Evolutionary conservation across 2,797 vertebrate genomes (phyloP), one percentile per base, ranked within the genome.

Genomic region (Leptatherina wallacei): DNA sequence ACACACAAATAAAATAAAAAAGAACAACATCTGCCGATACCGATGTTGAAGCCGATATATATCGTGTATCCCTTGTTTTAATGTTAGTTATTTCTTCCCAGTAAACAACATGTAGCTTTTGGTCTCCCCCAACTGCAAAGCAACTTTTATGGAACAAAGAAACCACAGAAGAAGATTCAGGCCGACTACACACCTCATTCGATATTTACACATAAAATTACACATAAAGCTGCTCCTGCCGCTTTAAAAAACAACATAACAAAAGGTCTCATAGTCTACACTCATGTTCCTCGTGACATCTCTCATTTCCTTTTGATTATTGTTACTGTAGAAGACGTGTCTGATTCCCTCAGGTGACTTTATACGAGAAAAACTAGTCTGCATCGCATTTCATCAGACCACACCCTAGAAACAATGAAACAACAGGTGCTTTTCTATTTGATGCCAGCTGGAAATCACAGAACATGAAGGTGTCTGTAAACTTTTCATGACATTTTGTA

Each of bases 301-400:
- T 57, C 0, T 51, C 0, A 0, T 20, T 35, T 38, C 14, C 38
- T 24, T 27, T 40, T 16, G 18, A 14, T 40, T 55, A 2, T 32
- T 64, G 40, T 30, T 44, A 0, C 32, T 10, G 62, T 11, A 11
- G 13, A 22, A 33, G n/a, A 24, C 32, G 5, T 9, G 0, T 20
- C 12, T 30, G 49, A 71, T 40, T 42, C 6, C 42, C 4, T 40
- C 32, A 70, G 29, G 54, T 75, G 70, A 80, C 29, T 1, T 76
- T 13, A 6, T 1, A 9, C 22, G 67, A 61, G 47, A 47, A 55
- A 66, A 7, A 2, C 11, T 14, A 4, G 7, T 16, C 10, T 18
- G 13, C 0, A 49, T 49, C 0, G 35, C 47, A 27, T 40, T 51
- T 22, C 16, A 22, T 18, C 22, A 40, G 64, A 30, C n/a, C 18